A percentile compares a stretch with the other conserved stretches of the same genome.
These are phyloP conservation scores for Adineta ricciae DNA, from an alignment of 2,888 invertebrate species.

Conservation along the genomic window DNA sequence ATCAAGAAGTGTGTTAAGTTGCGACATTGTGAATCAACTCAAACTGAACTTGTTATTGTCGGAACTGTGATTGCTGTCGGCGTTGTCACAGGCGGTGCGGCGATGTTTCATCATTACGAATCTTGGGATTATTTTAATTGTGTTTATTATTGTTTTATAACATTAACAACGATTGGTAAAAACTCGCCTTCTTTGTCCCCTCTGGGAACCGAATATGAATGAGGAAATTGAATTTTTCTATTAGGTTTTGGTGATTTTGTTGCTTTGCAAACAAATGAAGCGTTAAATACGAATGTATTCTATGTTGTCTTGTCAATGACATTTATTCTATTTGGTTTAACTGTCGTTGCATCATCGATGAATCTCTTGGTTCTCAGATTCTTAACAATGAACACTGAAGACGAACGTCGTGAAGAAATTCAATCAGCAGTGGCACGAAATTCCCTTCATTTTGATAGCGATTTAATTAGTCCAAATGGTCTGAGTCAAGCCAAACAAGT, in stretches of 20 bases:
- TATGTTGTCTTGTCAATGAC: conserved; percentile 91
- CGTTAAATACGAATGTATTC: conserved; percentile 64
- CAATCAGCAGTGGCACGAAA: conserved; percentile 44
- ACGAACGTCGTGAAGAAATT: conserved; percentile 84
- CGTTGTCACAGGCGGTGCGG: conserved; percentile 85
- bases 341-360: conserved; percentile 94
- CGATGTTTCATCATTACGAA: conserved; percentile 67
- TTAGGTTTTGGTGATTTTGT: background rate
- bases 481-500: background rate
- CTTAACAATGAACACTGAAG: conserved; percentile 92
- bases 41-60: conserved; percentile 83
- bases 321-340: conserved; percentile 94
- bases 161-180: conserved; percentile 82
- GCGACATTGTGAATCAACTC: conserved; percentile 62
- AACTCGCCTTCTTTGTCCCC: background rate
- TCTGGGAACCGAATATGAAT: no score
- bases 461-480: background rate
- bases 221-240: background rate
- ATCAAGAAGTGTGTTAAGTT: conserved; percentile 76
- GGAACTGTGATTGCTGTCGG: conserved; percentile 68
- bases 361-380: conserved; percentile 88
- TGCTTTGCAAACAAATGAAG: background rate
- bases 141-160: conserved; percentile 98
- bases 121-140: conserved; percentile 79
- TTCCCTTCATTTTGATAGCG: background rate